phyloP scores from a whole-genome alignment of 2,113 vertebrate genomes.

The Spea bombifrons region DNA sequence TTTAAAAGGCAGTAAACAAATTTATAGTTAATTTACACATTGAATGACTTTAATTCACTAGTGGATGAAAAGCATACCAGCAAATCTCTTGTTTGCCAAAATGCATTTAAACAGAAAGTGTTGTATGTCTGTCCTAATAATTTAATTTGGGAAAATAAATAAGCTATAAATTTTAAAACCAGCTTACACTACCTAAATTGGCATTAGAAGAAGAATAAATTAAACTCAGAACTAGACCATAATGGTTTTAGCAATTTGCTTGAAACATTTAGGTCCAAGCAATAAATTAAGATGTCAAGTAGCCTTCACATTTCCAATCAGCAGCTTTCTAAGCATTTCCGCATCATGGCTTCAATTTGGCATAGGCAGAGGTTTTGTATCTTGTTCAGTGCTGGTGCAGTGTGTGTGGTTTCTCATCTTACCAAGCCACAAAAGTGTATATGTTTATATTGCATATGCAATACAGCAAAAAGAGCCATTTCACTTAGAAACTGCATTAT shows the following conservation, averaged over 20 bases:
- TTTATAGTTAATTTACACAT: conserved; percentile 53
- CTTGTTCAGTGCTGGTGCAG: no score
- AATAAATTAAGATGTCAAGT: conserved; percentile 55
- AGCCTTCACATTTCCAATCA: conserved; percentile 48
- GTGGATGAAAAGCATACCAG: conserved; percentile 52
- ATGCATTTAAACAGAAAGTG: conserved; percentile 54
- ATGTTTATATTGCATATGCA: no score
- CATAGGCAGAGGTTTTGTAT: no score
- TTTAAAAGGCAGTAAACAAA: conserved; percentile 48
- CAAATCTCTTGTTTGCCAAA: conserved; percentile 51
- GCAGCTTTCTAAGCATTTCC: conserved; percentile 26
- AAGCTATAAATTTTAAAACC: conserved; percentile 53
- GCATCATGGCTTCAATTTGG: not conserved
- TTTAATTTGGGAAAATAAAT: conserved; percentile 58
- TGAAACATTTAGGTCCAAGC: conserved; percentile 51
- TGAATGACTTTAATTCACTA: conserved; percentile 54
- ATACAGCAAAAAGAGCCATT: no score
- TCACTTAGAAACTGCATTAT: no score
- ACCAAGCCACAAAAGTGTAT: no score
- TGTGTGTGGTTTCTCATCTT: no score
- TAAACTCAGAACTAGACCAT: conserved; percentile 45
- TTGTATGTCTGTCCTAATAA: conserved; percentile 51
- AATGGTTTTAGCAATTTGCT: conserved; percentile 48
- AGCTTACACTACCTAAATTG: conserved; percentile 49
- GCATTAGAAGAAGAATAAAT: conserved; percentile 53